Conservation (phyloP, 2,797 vertebrate species). For the Chiloscyllium punctatum region DNA sequence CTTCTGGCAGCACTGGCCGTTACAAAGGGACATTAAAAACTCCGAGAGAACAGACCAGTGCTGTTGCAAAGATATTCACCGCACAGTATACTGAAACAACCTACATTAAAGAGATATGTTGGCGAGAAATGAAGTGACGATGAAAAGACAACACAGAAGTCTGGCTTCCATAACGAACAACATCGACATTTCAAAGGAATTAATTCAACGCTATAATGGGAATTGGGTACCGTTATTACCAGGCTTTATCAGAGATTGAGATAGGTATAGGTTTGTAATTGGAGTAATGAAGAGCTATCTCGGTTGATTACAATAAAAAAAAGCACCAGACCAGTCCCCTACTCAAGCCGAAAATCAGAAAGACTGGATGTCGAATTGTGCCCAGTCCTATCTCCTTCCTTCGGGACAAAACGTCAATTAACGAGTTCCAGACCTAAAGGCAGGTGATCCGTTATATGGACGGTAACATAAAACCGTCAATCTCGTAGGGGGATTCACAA, state of each 20-base stretch:
- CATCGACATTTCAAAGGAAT: constrained; percentile 6
- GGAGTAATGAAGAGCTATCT: too few relatives aligned
- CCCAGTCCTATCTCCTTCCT: not conserved
- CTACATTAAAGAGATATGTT: not conserved
- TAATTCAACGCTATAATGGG: not conserved
- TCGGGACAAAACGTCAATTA: not conserved
- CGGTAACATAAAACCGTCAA: not conserved
- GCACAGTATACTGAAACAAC: not conserved
- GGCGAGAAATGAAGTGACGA: not conserved
- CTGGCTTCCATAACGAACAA: not conserved
- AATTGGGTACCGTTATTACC: too few relatives aligned
- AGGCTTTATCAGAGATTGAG: not conserved
- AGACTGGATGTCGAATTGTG: constrained; percentile 11
- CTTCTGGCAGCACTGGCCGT: not conserved
- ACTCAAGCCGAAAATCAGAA: not conserved
- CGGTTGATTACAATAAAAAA: not conserved
- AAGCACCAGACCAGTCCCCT: not conserved
- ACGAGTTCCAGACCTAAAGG: not conserved
- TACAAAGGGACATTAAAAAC: not conserved
- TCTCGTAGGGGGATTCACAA: not conserved
- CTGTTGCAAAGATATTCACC: not conserved
- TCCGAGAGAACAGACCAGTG: not conserved
- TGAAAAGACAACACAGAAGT: not conserved
- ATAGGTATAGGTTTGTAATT: not conserved
- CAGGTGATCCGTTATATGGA: constrained; percentile 20